These are phyloP conservation scores for Drosophila heteroneura DNA, from an alignment of 2,888 invertebrate genomes.

Conservation along the genomic window DNA sequence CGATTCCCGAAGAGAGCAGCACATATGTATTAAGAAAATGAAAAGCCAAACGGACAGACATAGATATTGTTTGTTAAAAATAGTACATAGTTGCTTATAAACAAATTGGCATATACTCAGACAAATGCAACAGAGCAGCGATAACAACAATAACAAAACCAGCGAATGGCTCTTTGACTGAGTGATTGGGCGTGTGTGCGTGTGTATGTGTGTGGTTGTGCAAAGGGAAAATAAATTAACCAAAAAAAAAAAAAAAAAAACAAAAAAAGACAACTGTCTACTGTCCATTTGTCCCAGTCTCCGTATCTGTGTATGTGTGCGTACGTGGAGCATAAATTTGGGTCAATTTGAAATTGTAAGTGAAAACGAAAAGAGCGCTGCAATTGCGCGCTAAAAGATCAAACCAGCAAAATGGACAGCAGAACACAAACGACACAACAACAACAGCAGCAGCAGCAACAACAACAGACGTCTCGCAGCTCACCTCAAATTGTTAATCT, in stretches of 20 bases:
- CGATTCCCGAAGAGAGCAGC: constrained; percentile 49
- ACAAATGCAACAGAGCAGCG: constrained; percentile 44
- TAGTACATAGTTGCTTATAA: constrained; percentile 35
- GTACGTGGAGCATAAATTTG: constrained; percentile 67
- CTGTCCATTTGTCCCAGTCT: constrained; percentile 30
- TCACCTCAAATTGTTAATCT: constrained; percentile 60
- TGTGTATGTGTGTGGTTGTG: constrained; percentile 16
- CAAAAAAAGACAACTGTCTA: constrained; percentile 25
- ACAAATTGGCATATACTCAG: constrained; percentile 22
- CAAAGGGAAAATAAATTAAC: constrained; percentile 52
- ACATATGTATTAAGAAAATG: constrained; percentile 37
- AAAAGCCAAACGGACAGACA: constrained; percentile 41
- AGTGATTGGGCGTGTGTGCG: constrained; percentile 25
- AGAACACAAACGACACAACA: constrained; percentile 50
- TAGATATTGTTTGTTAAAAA: constrained; percentile 32
- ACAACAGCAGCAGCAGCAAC: constrained; percentile 45
- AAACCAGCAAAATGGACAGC: constrained; percentile 50
- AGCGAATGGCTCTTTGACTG: constrained; percentile 35
- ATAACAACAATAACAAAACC: constrained; percentile 58
- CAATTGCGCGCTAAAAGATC: constrained; percentile 31
- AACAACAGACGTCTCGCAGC: constrained; percentile 58
- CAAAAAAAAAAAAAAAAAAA: constrained; percentile 31
- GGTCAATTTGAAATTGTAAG: constrained; percentile 62
- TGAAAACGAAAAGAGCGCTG: constrained; percentile 46
- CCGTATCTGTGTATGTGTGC: constrained; percentile 44